Conservation (phyloP, 2,888 invertebrate species). For the Sclerodermus sp. region DNA sequence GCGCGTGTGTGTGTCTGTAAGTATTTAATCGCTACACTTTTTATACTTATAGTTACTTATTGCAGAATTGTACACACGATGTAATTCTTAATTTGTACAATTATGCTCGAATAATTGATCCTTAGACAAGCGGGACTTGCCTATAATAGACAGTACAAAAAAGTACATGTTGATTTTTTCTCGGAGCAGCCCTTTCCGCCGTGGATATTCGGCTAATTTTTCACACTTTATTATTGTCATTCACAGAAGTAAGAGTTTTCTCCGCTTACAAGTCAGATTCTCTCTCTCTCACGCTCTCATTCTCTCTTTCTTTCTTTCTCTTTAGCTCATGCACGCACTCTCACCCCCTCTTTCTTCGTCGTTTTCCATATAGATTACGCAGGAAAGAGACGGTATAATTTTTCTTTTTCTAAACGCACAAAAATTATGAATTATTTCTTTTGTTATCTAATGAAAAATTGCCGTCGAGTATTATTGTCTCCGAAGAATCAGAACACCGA, state of each 20-base stretch:
- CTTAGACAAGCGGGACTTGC: conserved; percentile 6
- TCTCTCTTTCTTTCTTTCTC: too few species aligned
- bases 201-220: conserved; percentile 12
- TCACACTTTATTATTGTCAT: conserved; percentile 45
- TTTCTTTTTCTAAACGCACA: not conserved
- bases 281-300: too few species aligned
- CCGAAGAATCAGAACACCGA: conserved; percentile 14
- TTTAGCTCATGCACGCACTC: not conserved
- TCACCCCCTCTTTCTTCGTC: too few species aligned
- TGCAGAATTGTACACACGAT: conserved; percentile 7
- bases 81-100: conserved; percentile 21
- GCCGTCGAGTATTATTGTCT: conserved; percentile 15
- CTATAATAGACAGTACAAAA: not conserved
- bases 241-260: conserved; percentile 47
- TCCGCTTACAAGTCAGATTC: conserved; percentile 29
- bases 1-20: not conserved
- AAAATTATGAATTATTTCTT: not conserved
- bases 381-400: too few species aligned
- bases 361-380: too few species aligned
- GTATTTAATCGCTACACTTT: not conserved
- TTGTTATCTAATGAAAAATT: conserved; percentile 8
- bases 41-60: conserved; percentile 3
- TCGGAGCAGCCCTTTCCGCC: conserved; percentile 30
- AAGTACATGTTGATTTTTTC: conserved; percentile 9
- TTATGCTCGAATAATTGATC: conserved; percentile 26